Evolutionary conservation across 2,888 invertebrate species (phyloP).

Genomic region (Nomada ruficornis): DNA sequence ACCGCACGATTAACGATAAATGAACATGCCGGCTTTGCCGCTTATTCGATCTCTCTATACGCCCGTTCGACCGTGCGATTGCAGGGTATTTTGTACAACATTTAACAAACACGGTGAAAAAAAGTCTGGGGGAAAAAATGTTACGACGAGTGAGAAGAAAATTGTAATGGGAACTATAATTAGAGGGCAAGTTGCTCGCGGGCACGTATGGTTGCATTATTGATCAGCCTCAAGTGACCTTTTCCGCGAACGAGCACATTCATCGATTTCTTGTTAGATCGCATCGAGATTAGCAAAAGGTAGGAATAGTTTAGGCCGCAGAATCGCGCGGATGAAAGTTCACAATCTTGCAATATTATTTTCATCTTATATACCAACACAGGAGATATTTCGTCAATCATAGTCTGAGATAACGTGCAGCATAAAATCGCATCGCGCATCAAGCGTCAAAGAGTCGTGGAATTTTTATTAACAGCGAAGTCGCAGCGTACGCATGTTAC

Average conservation of each 20-base stretch:
- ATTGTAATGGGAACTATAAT: not conserved
- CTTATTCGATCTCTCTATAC: constrained; percentile 49
- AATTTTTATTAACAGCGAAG: too few relatives aligned
- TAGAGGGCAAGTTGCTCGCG: not conserved
- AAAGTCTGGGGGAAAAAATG: not conserved
- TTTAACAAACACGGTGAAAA: not conserved
- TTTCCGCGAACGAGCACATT: constrained; percentile 14
- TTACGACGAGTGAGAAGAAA: too few relatives aligned
- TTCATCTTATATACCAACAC: not conserved
- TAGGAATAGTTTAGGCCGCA: not conserved
- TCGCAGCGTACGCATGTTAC: too few relatives aligned
- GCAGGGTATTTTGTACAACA: not conserved
- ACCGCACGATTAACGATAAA: constrained; percentile 59
- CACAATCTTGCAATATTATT: not conserved
- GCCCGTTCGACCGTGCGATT: constrained; percentile 10
- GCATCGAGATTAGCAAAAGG: not conserved
- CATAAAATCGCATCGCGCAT: too few relatives aligned
- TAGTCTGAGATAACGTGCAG: too few relatives aligned
- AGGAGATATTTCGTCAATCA: too few relatives aligned
- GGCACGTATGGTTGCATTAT: not conserved
- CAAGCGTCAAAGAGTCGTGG: too few relatives aligned
- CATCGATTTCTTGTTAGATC: constrained; percentile 34
- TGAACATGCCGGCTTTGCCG: constrained; percentile 42
- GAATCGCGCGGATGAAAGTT: not conserved
- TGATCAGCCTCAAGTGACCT: constrained; percentile 30